Base-by-base conservation (phyloP, 2,113 vertebrate genomes). In the Arothron firmamentum region DNA sequence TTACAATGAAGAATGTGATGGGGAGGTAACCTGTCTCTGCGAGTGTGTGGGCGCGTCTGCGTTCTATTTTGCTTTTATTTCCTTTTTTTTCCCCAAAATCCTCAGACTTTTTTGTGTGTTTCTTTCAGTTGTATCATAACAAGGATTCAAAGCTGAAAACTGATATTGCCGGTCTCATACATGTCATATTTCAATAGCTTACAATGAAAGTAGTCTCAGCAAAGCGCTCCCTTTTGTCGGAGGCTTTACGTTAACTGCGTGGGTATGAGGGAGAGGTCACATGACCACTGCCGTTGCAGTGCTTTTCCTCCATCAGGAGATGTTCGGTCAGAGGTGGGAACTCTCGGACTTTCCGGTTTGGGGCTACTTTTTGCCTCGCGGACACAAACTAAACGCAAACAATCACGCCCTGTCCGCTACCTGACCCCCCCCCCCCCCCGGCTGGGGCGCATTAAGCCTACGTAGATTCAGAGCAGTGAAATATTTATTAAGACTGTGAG, bases 401-500 rank as follows among this genome's bases (percentile, higher is more conserved):
- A 88, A 90, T 89, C 87, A 88, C 76, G 65, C 59, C 72, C 79
- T 76, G 78, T 72, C 78, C 64, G 69, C 28, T 75, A 72, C 59
- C 70, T 78, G 59, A 72, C 84, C 79, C 68, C 47, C 81, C 79
- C 80, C 70, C 75, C 75, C 72, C 80, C 48, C 62, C 52, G 82
- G 79, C 67, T 76, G 77, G 65, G 73, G 79, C 59, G 62, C 63
- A 62, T 83, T 79, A 72, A 69, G 81, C 78, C 68, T 20, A 20
- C 74, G 72, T 87, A 75, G 83, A 85, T 83, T 88, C 85, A 87
- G 74, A 87, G 81, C 86, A 78, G 80, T 85, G 84, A 84, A 87
- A 88, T 85, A 86, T 90, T 88, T 87, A 88, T 89, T 85, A 80
- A 85, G 84, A 89, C 90, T 89, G 88, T 89, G 88, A 88, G 86